Evolutionary conservation across 2,888 invertebrate genomes (phyloP), one percentile per base, ranked within the genome.

Genomic region (Lagria hirta): DNA sequence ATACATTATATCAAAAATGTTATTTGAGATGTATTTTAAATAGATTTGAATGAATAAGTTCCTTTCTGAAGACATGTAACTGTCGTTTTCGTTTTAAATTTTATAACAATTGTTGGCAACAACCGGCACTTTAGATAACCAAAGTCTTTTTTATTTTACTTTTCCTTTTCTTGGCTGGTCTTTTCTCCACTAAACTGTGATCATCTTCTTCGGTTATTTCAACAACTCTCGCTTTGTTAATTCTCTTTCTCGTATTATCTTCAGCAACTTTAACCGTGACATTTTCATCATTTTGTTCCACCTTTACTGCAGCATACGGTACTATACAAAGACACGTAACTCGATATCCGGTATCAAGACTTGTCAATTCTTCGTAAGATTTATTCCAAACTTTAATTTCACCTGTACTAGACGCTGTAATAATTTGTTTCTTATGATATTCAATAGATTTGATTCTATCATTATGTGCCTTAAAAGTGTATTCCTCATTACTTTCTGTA

Each of bases 351-450:
- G 82, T 79, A 65, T 79, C 81, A n/a, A 75, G 71, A 40, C 74
- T 75, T 21, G 80, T 76, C 49, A 84, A 66, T 66, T 82, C 76
- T 58, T 69, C 60, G 60, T 82, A 58, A 55, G 67, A 38, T 55
- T 59, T 54, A 48, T 66, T 74, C 87, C 88, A 92, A 0, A 89
- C 70, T 71, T 86, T 88, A 28, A 92, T 73, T 62, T 84, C 82
- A 0, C 93, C 93, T 46, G 81, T 78, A 71, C 91, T 92, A 3
- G 88, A 86, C 10, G 83, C 84, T 17, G 88, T 82, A 33, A 83
- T 80, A 13, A 89, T 62, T 55, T 75, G 75, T 33, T 77, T 68
- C 32, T 80, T 76, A 37, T 75, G 71, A 59, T 70, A 76, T 40
- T 74, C 72, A 49, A 88, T 69, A 55, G 81, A 79, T 66, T 88